These are phyloP conservation scores for Dasysyrphus albostriatus DNA, from an alignment of 2,888 invertebrate genomes.

Conservation along the genomic window DNA sequence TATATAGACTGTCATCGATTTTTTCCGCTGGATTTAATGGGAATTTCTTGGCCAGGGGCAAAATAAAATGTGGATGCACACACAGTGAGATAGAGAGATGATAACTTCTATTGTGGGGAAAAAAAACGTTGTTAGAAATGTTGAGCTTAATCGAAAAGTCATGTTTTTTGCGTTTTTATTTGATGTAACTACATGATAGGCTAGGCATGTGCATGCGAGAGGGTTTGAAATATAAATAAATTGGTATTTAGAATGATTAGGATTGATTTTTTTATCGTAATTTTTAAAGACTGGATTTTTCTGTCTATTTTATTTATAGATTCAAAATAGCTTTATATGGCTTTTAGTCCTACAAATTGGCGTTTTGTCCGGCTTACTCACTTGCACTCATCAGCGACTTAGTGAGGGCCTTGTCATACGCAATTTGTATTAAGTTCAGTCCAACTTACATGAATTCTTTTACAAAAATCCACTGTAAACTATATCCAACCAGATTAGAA, in stretches of 20 bases:
- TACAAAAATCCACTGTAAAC: too few species aligned
- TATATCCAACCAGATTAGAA: too few species aligned
- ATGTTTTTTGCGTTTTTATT: constrained; percentile 38
- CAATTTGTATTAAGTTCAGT: too few species aligned
- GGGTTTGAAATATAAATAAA: background rate
- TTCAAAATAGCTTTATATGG: too few species aligned
- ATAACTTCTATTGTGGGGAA: constrained; percentile 14
- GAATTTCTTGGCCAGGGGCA: constrained; percentile 49
- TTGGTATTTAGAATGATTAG: background rate
- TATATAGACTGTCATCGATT: constrained; percentile 42
- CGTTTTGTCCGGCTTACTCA: too few species aligned
- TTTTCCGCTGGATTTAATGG: constrained; percentile 41
- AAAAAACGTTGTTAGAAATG: constrained; percentile 20
- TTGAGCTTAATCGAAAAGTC: constrained; percentile 56
- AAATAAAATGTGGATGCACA: constrained; percentile 2
- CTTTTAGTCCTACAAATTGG: too few species aligned
- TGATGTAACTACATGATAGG: constrained; percentile 17
- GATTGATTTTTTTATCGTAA: background rate
- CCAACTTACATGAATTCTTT: too few species aligned
- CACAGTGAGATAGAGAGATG: background rate
- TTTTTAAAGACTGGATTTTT: too few species aligned
- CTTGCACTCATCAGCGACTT: too few species aligned
- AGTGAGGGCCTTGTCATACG: too few species aligned
- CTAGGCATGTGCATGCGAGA: background rate
- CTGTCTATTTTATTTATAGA: too few species aligned